These are phyloP conservation scores for Geodia barretti DNA, from an alignment of 37 sponge, comb jelly and placozoan species.

Conservation along the genomic window DNA sequence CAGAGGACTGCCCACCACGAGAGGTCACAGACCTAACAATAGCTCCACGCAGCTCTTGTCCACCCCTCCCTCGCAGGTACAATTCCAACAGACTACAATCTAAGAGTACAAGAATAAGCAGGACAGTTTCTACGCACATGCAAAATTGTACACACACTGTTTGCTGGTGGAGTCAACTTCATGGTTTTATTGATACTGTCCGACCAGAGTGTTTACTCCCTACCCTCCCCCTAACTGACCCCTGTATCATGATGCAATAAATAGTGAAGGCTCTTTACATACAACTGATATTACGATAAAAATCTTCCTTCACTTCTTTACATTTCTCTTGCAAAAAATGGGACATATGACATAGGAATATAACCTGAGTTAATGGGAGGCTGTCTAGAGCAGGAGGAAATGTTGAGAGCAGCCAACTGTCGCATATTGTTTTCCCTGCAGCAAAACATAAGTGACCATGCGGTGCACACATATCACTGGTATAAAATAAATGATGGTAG, in stretches of 20 bases:
- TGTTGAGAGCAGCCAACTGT: slow-evolving; percentile 47
- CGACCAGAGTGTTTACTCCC: no score
- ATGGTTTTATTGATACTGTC: no score
- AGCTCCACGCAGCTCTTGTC: slow-evolving; percentile 1
- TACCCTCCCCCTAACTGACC: no score
- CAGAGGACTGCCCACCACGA: not conserved
- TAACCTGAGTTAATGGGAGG: not conserved
- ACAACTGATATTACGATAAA: no score
- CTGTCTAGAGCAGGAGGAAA: not conserved
- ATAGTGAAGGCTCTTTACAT: no score
- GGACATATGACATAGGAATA: no score
- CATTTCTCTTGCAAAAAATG: no score
- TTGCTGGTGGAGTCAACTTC: no score
- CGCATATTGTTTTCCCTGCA: slow-evolving; percentile 40
- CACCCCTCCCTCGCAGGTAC: slow-evolving; percentile 30
- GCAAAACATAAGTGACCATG: not conserved
- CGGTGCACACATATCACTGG: not conserved
- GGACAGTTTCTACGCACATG: not conserved
- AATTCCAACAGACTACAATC: slow-evolving; percentile 23
- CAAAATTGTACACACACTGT: no score
- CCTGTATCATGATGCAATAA: no score
- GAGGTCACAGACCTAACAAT: slow-evolving; percentile 8
- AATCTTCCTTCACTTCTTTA: no score
- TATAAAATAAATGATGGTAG: not conserved
- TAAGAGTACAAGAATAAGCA: not conserved